Evolutionary conservation across 2,888 invertebrate species (phyloP), one percentile per base, ranked within the genome.

Genomic region (Lasioglossum marginatum): DNA sequence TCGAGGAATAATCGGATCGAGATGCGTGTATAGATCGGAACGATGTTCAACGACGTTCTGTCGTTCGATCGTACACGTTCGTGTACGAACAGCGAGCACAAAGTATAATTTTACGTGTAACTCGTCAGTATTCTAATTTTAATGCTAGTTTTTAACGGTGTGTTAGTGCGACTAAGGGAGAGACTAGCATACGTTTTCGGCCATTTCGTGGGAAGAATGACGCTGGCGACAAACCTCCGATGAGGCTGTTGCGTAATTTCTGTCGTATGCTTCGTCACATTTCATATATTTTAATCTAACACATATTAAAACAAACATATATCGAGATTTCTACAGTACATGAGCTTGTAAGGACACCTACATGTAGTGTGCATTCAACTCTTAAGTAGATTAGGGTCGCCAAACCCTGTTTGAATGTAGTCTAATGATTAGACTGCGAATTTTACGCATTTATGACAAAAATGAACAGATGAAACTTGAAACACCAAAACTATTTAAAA

Each of bases 121-220:
- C 82, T 76, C 72, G 79, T 89, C 89, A 89, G 89, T 89, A 89
- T 89, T 89, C 31, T 85, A 83, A 84, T 81, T 76, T 68, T 85
- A 87, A 83, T 82, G 31, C 31, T 84, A 88, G 77, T 34, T 75
- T 12, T 86, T 34, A 63, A 72, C 70, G 68, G 40, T 87, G 83
- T 76, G 63, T 87, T 81, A 85, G 85, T 68, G 60, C 79, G 74
- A 70, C 74, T 70, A 43, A 68, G 63, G 31, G n/a, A 63, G 63
- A 73, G 57, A 73, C 34, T 75, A 45, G 72, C 73, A 66, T 52
- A 66, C 57, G 63, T 71, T 77, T 43, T 71, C 19, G 45, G 37
- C 66, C 45, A 76, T 71, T 72, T 63, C 27, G 60, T 34, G 45
- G 81, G 80, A 60, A 82, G 77, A 71, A 83, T 79, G 81, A 75